phyloP scores from a whole-genome alignment of 2,888 invertebrate species.

The Clivina fossor region DNA sequence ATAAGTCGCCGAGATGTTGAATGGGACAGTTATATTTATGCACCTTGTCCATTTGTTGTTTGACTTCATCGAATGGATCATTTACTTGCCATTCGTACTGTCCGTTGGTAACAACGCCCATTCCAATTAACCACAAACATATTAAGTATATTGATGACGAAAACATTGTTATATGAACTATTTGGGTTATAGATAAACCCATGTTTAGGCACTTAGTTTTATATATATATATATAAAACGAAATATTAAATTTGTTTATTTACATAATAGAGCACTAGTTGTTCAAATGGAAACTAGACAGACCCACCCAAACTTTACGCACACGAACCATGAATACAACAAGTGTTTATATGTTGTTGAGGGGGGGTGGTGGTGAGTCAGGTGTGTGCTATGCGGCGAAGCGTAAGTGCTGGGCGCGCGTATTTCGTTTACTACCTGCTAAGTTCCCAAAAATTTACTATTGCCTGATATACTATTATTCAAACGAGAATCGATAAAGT shows the following conservation, averaged over 20 bases:
- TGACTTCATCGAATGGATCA: conserved; percentile 88
- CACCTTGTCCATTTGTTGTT: conserved; percentile 80
- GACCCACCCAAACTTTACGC: conserved; percentile 27
- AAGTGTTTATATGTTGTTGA: conserved; percentile 24
- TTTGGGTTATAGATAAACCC: conserved; percentile 14
- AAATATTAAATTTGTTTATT: conserved; percentile 7
- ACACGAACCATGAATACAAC: conserved; percentile 27
- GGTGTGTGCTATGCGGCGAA: conserved; percentile 23
- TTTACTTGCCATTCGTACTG: conserved; percentile 92
- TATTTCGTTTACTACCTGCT: no score
- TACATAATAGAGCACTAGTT: conserved; percentile 23
- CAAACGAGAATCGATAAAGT: no score
- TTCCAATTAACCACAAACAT: conserved; percentile 38
- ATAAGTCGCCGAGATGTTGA: conserved; percentile 80
- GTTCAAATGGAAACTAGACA: conserved; percentile 9
- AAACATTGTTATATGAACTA: conserved; percentile 26
- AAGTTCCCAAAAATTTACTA: no score
- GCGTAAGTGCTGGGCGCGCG: no score
- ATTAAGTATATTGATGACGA: conserved; percentile 26
- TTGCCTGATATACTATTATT: no score
- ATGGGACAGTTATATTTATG: conserved; percentile 87
- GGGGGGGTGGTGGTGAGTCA: conserved; percentile 30
- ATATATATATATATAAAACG: neutral
- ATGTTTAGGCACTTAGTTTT: conserved; percentile 20
- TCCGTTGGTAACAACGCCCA: conserved; percentile 62